A percentile compares a stretch with the other conserved stretches of the same genome.
These are phyloP conservation scores for Epinotia ramella DNA, from an alignment of 2,888 invertebrate genomes.

Conservation along the genomic window DNA sequence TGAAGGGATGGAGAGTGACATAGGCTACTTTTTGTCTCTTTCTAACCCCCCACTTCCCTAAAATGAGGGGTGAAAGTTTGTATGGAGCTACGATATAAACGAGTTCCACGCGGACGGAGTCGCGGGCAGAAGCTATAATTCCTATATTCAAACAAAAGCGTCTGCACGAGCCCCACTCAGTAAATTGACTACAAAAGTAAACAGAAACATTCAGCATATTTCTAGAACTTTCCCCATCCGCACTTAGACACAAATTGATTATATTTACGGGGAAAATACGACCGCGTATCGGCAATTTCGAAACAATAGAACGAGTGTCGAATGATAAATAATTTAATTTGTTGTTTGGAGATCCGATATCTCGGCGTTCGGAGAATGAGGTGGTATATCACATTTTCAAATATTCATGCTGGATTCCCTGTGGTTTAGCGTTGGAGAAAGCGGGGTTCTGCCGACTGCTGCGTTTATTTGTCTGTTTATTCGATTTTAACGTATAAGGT, in stretches of 20 bases:
- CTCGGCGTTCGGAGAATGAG: conserved; percentile 49
- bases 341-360: conserved; percentile 61
- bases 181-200: background rate
- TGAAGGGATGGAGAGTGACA: too few species aligned
- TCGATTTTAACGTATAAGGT: background rate
- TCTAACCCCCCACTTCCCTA: too few species aligned
- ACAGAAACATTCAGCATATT: conserved; percentile 13
- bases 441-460: background rate
- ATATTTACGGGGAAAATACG: conserved; percentile 19
- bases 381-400: conserved; percentile 54
- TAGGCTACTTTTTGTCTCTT: too few species aligned
- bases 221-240: conserved; percentile 18
- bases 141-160: background rate
- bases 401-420: conserved; percentile 51
- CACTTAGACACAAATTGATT: conserved; percentile 23
- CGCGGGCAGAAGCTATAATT: too few species aligned
- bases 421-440: background rate
- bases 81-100: too few species aligned
- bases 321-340: conserved; percentile 55
- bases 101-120: too few species aligned
- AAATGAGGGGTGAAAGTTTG: too few species aligned
- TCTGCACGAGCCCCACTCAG: background rate
- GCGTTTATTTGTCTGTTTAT: background rate
- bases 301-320: conserved; percentile 51
- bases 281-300: conserved; percentile 47